These are phyloP conservation scores for Nesidiocoris tenuis DNA, from an alignment of 2,888 invertebrate genomes.

Conservation along the genomic window DNA sequence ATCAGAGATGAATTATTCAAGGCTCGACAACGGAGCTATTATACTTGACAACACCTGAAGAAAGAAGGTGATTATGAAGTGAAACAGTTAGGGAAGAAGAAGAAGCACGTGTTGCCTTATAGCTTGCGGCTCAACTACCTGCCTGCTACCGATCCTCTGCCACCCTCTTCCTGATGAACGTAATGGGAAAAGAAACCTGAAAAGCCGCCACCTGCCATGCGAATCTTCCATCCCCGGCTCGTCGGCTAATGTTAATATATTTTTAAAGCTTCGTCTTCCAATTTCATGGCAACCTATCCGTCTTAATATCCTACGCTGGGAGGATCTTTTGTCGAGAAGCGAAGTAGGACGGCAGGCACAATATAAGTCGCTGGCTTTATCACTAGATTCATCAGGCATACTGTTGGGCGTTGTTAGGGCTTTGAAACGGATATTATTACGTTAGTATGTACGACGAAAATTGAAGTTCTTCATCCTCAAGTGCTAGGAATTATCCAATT, in stretches of 20 bases:
- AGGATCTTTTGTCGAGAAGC: not conserved
- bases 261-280: constrained; percentile 13
- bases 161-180: not conserved
- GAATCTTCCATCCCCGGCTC: not conserved
- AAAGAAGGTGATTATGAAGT: constrained; percentile 15
- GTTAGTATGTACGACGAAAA: too few species aligned
- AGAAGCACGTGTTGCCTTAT: constrained; percentile 15
- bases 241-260: constrained; percentile 18
- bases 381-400: too few species aligned
- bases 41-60: constrained; percentile 13
- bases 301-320: constrained; percentile 4
- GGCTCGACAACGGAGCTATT: constrained; percentile 8
- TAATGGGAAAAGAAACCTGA: constrained; percentile 17
- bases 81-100: not conserved
- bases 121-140: not conserved
- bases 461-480: too few species aligned
- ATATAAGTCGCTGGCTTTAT: not conserved
- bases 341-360: not conserved
- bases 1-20: constrained; percentile 6
- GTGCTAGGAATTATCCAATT: too few species aligned
- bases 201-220: constrained; percentile 8
- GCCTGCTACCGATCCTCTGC: not conserved
- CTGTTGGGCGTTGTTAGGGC: too few species aligned
- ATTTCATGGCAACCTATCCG: constrained; percentile 6
- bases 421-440: too few species aligned